Conservation (phyloP, 2,797 vertebrate genomes). For the Clarias platycephalus region DNA sequence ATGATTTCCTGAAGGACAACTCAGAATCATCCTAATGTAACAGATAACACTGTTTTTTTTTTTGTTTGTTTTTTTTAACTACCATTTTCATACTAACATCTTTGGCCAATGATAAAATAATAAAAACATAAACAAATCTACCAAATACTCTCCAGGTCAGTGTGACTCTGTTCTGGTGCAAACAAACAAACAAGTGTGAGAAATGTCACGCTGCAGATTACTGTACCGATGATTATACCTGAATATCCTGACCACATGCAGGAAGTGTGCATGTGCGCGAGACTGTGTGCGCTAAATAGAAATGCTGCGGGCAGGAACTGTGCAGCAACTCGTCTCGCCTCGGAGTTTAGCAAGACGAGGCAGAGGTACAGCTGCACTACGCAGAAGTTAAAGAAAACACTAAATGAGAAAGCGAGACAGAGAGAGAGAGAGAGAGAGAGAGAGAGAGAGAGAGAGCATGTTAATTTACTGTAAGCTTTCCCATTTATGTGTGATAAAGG, state of each 20-base stretch:
- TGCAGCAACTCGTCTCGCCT: neutral
- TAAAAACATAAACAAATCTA: neutral
- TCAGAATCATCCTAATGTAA: neutral
- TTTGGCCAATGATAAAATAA: no score
- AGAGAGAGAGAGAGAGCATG: neutral
- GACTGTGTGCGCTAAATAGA: slow-evolving; percentile 12
- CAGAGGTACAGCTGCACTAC: neutral
- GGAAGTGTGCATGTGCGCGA: neutral
- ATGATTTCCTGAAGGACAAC: neutral
- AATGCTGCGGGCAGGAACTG: neutral
- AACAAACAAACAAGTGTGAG: neutral
- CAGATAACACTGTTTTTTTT: neutral
- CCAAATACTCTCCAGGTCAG: no score
- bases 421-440: neutral
- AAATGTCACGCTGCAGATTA: neutral
- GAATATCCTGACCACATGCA: slow-evolving; percentile 18
- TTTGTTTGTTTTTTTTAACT: neutral
- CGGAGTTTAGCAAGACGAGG: neutral
- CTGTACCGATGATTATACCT: neutral
- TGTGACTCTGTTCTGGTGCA: neutral
- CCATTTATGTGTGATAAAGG: neutral
- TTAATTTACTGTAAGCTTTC: neutral
- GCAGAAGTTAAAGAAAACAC: neutral
- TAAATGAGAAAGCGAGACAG: neutral
- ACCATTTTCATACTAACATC: no score